Percentiles rank a stretch among this genome's conserved stretches.
These are phyloP conservation scores for Gracilinanus agilis DNA, from an alignment of 2,113 vertebrate species.

Conservation along the genomic window DNA sequence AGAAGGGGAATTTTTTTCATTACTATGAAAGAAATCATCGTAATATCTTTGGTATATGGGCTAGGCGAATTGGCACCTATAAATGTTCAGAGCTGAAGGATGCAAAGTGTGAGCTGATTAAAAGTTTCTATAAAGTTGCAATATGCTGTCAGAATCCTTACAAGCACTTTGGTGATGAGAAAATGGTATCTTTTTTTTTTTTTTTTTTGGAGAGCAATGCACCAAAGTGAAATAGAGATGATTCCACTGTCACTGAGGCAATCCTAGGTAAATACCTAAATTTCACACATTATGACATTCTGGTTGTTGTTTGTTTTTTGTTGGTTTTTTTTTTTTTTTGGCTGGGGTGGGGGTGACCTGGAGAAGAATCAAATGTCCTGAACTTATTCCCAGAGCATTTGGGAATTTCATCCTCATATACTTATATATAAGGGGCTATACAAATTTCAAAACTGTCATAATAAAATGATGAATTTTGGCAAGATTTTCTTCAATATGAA, in stretches of 20 bases:
- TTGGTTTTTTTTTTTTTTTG: too few relatives aligned
- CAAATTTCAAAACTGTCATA: slow-evolving; percentile 70
- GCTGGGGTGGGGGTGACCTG: not conserved
- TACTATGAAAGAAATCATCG: slow-evolving; percentile 74
- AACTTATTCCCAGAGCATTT: slow-evolving; percentile 60
- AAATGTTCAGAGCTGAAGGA: slow-evolving; percentile 20
- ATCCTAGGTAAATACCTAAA: slow-evolving; percentile 34
- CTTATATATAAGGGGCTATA: slow-evolving; percentile 64
- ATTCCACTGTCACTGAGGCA: slow-evolving; percentile 31
- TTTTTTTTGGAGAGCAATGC: not conserved
- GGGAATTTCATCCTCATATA: slow-evolving; percentile 9
- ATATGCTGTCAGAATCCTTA: slow-evolving; percentile 28
- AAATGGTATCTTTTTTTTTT: slow-evolving; percentile 46
- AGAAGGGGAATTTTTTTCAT: slow-evolving; percentile 81
- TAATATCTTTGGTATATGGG: slow-evolving; percentile 52
- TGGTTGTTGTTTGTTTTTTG: not conserved
- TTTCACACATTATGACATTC: slow-evolving; percentile 40
- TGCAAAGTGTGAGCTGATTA: slow-evolving; percentile 31
- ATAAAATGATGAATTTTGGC: slow-evolving; percentile 79
- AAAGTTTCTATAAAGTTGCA: slow-evolving; percentile 72
- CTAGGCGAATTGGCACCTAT: slow-evolving; percentile 63
- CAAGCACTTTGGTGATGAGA: slow-evolving; percentile 21
- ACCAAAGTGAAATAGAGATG: slow-evolving; percentile 42
- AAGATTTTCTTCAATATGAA: slow-evolving; percentile 68
- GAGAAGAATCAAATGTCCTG: slow-evolving; percentile 54